phyloP scores from a whole-genome alignment of 2,113 vertebrate genomes.

The Peromyscus leucopus region DNA sequence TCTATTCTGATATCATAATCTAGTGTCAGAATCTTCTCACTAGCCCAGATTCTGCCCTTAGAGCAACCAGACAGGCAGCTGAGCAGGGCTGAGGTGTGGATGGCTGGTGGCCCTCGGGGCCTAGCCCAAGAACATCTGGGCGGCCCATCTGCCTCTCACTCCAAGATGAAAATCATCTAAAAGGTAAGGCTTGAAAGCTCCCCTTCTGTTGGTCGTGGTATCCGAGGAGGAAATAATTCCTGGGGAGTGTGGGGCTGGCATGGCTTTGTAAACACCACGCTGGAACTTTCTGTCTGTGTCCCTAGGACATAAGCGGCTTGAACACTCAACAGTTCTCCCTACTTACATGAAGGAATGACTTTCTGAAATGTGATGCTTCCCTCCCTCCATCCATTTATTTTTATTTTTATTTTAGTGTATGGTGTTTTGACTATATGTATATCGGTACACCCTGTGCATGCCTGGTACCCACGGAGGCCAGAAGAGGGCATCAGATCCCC shows the following conservation, averaged over 20 bases:
- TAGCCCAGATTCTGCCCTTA: slow-evolving; percentile 38
- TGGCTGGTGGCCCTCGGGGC: slow-evolving; percentile 43
- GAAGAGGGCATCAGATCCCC: neutral
- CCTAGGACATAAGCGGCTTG: neutral
- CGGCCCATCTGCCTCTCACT: neutral
- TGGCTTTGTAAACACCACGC: neutral
- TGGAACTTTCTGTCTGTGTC: neutral
- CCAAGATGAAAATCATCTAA: slow-evolving; percentile 60
- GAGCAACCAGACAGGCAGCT: neutral
- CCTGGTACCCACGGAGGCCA: neutral
- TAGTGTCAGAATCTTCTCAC: neutral
- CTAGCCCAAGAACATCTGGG: slow-evolving; percentile 61
- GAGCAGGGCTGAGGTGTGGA: neutral
- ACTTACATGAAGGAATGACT: neutral
- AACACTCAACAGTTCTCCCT: neutral
- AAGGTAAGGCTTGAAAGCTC: slow-evolving; percentile 64
- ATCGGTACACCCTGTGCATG: neutral
- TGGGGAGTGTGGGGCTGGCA: neutral
- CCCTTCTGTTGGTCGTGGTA: neutral
- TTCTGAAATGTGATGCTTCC: neutral
- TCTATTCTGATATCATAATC: slow-evolving; percentile 74
- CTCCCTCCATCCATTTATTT: neutral
- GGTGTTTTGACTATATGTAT: neutral
- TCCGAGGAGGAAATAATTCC: neutral
- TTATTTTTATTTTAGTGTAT: neutral